Evolutionary conservation across 2,797 vertebrate genomes (phyloP).

Genomic region (Macrochelys suwanniensis): DNA sequence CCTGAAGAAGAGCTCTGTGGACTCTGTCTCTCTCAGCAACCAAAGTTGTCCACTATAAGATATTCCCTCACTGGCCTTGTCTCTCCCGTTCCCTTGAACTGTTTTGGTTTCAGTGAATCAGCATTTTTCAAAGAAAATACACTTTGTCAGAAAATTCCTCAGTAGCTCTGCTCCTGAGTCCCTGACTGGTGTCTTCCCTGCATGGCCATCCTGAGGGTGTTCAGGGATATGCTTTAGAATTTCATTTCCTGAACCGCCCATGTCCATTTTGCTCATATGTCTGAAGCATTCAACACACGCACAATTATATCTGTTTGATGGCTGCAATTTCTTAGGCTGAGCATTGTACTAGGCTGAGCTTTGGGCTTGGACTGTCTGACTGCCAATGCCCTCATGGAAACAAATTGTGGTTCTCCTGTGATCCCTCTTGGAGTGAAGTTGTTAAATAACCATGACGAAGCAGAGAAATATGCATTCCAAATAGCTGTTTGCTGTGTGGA

Average conservation of each 20-base stretch:
- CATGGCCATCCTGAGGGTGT: fast-evolving
- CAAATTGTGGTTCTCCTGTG: background rate
- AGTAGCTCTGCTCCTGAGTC: background rate
- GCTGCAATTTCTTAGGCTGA: background rate
- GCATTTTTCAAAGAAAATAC: background rate
- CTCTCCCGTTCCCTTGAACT: background rate
- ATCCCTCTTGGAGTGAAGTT: background rate
- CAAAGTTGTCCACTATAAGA: background rate
- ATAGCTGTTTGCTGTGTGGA: background rate
- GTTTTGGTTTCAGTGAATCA: background rate
- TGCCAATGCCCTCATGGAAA: background rate
- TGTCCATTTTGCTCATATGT: background rate
- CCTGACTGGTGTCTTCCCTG: background rate
- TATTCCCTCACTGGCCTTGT: background rate
- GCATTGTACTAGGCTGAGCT: background rate
- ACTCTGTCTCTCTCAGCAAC: background rate
- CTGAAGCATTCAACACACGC: background rate
- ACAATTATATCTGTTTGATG: background rate
- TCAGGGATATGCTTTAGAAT: background rate
- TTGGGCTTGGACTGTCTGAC: background rate
- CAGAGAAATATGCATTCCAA: background rate
- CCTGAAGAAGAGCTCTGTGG: background rate
- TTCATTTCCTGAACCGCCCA: background rate
- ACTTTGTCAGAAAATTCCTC: background rate
- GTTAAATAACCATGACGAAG: background rate